Evolutionary conservation across 2,888 invertebrate genomes (phyloP), one percentile per base, ranked within the genome.

Genomic region (Prenolepis imparis): DNA sequence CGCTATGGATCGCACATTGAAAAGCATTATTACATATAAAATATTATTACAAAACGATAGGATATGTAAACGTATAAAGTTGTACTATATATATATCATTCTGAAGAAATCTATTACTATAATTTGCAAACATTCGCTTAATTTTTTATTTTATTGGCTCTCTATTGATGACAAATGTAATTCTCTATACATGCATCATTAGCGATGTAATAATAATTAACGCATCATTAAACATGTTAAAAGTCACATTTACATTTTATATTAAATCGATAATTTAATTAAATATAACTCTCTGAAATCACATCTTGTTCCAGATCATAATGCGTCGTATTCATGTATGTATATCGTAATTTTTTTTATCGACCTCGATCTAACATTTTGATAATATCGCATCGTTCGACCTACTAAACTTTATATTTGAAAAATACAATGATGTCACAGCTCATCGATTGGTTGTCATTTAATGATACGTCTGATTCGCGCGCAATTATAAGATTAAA

Each of bases 21-120:
- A 61, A 44, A 44, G 44, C 15, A 36, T 74, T 75, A 21, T 63
- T 21, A 36, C 5, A 63, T 61, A 48, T 36, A 48, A 52, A 74
- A 74, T 9, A 75, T 48, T 24, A 64, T n/a, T 32, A 21, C 8
- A 21, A 61, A 12, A 18, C 11, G 41, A 73, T n/a, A 61, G n/a
- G 2, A 63, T 48, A 63, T 15, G 5, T 36, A 5, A 5, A 44
- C 15, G 3, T 44, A 44, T 15, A 2, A 48, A 61, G 12, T 61
- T 5, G 0, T 15, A 0, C 1, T 61, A 61, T 32, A 28, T 28
- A 41, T 61, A 15, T 36, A 18, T 39, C 15, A 70, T n/a, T n/a
- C n/a, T n/a, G n/a, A n/a, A n/a, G 5, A 70, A 70, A 39, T 74
- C 3, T 24, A 57, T 57, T 57, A 28, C 28, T 28, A 15, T 15